Evolutionary conservation across 2,888 invertebrate species (phyloP).

Genomic region (Dynastes hyllus): DNA sequence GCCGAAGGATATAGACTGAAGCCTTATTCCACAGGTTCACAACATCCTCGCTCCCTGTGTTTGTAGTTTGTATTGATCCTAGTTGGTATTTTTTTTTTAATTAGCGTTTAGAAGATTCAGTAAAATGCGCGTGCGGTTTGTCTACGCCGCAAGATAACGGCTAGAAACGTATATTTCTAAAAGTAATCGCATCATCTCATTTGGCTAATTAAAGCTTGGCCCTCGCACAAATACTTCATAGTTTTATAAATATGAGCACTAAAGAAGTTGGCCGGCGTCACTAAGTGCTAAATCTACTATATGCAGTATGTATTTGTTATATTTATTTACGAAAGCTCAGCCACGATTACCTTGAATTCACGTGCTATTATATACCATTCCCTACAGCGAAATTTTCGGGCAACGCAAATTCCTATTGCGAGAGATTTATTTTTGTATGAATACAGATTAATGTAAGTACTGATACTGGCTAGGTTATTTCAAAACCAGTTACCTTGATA

Average conservation of each 20-base stretch:
- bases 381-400: slow-evolving; percentile 19
- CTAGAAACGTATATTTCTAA: not conserved
- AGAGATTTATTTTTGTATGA: slow-evolving; percentile 17
- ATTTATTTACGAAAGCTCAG: slow-evolving; percentile 10
- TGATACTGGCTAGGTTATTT: slow-evolving; percentile 36
- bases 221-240: slow-evolving; percentile 5
- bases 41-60: too few relatives aligned
- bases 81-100: too few relatives aligned
- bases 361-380: slow-evolving; percentile 27
- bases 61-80: too few relatives aligned
- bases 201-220: slow-evolving; percentile 14
- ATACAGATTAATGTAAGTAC: slow-evolving; percentile 20
- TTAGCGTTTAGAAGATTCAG: too few relatives aligned
- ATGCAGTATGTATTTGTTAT: slow-evolving; percentile 5
- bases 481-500: slow-evolving; percentile 44
- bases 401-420: slow-evolving; percentile 41
- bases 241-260: slow-evolving; percentile 14
- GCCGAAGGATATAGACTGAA: too few relatives aligned
- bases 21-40: too few relatives aligned
- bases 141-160: not conserved
- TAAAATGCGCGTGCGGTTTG: not conserved
- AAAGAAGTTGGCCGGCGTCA: not conserved
- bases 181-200: slow-evolving; percentile 5
- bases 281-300: not conserved
- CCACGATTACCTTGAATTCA: slow-evolving; percentile 36